Evolutionary conservation across 2,113 vertebrate genomes (phyloP).

Genomic region (Scolopax mira): DNA sequence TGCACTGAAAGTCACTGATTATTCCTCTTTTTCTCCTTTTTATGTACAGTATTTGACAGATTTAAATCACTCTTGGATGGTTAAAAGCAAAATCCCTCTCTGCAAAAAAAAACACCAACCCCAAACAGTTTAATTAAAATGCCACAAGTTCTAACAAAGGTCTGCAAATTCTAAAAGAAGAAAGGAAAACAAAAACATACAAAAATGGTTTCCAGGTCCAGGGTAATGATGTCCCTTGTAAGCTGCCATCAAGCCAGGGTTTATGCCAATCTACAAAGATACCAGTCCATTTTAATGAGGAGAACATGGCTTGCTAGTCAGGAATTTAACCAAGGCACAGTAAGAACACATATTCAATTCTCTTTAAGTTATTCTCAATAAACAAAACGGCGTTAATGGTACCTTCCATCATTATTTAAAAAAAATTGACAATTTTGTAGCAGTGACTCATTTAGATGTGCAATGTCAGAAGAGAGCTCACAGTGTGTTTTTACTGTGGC

Average conservation of each 20-base stretch:
- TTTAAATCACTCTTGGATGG: not conserved
- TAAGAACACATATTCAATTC: not conserved
- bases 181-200: conserved; percentile 76
- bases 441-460: not conserved
- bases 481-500: not conserved
- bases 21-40: not conserved
- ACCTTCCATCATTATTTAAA: not conserved
- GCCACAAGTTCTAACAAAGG: not conserved
- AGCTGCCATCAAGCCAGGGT: conserved; percentile 97
- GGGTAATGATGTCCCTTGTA: conserved; percentile 97
- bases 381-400: not conserved
- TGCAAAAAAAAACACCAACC: not conserved
- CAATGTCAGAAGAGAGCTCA: not conserved
- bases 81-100: not conserved
- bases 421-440: not conserved
- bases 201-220: conserved; percentile 98
- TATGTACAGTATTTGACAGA: not conserved
- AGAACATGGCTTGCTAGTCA: not conserved
- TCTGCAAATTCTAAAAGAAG: not conserved
- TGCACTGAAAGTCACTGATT: not conserved
- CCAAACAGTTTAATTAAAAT: not conserved
- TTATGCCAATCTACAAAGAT: conserved; percentile 92
- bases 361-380: not conserved
- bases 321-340: not conserved
- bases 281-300: not conserved